These are phyloP conservation scores for Conomelus anceps DNA, from an alignment of 2,888 invertebrate species.

Conservation along the genomic window DNA sequence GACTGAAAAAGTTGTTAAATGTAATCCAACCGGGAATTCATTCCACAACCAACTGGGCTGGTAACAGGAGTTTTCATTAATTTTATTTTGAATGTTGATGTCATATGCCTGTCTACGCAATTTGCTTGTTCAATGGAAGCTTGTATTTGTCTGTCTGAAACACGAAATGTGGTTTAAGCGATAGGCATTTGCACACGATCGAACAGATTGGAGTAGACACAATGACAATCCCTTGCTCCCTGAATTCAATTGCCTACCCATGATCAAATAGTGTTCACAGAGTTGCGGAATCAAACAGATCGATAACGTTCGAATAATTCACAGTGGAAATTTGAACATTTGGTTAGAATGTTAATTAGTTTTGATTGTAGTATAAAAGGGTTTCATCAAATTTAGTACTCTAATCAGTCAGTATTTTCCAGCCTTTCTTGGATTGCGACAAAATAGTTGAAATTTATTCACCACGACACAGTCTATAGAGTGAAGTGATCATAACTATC, in stretches of 20 bases:
- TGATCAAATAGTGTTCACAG: neutral
- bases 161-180: neutral
- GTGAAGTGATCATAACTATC: no score
- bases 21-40: no score
- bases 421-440: no score
- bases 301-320: neutral
- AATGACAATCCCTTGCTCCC: neutral
- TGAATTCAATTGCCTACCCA: neutral
- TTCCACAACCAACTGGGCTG: neutral
- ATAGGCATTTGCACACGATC: neutral
- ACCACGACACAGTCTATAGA: no score
- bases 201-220: neutral
- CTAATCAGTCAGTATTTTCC: no score
- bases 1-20: no score
- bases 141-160: neutral
- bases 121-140: neutral
- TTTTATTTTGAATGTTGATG: neutral
- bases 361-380: no score
- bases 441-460: no score
- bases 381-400: no score
- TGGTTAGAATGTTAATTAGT: no score
- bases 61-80: neutral
- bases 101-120: neutral
- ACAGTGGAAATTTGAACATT: neutral
- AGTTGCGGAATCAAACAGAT: neutral